Evolutionary conservation across 2,888 invertebrate species (phyloP).

Genomic region (Cosmorhoe ocellata): DNA sequence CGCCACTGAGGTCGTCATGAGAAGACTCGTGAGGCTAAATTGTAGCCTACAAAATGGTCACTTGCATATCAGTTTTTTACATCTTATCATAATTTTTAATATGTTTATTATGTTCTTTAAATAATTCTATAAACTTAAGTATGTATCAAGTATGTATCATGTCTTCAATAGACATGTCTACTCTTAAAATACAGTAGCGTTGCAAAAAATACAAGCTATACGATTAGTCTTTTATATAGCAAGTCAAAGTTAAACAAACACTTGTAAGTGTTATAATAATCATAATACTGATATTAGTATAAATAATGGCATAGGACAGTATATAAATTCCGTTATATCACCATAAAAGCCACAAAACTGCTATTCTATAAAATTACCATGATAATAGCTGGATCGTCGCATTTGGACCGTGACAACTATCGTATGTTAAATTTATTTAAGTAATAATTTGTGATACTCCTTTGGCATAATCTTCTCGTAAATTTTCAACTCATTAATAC

Average conservation of each 20-base stretch:
- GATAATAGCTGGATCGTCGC: conserved; percentile 47
- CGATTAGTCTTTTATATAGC: too few species aligned
- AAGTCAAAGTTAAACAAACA: conserved; percentile 1
- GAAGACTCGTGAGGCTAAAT: too few species aligned
- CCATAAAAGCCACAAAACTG: conserved; percentile 36
- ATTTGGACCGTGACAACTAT: conserved; percentile 41
- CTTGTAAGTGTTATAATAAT: not conserved
- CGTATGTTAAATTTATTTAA: conserved; percentile 41
- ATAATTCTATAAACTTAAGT: too few species aligned
- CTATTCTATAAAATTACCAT: conserved; percentile 54
- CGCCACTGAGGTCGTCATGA: too few species aligned
- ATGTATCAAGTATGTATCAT: too few species aligned
- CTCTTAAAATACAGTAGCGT: too few species aligned
- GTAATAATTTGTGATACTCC: conserved; percentile 37
- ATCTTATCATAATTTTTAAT: too few species aligned
- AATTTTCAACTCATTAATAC: conserved; percentile 23
- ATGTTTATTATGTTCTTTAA: too few species aligned
- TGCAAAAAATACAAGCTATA: too few species aligned
- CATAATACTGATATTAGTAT: not conserved
- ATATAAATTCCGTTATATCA: conserved; percentile 19
- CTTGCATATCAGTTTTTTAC: too few species aligned
- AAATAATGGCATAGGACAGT: conserved; percentile 3
- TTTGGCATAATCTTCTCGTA: conserved; percentile 35
- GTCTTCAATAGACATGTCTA: too few species aligned
- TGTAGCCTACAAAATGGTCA: too few species aligned